phyloP scores from a whole-genome alignment of 2,797 vertebrate genomes.

The Hydrophis major region DNA sequence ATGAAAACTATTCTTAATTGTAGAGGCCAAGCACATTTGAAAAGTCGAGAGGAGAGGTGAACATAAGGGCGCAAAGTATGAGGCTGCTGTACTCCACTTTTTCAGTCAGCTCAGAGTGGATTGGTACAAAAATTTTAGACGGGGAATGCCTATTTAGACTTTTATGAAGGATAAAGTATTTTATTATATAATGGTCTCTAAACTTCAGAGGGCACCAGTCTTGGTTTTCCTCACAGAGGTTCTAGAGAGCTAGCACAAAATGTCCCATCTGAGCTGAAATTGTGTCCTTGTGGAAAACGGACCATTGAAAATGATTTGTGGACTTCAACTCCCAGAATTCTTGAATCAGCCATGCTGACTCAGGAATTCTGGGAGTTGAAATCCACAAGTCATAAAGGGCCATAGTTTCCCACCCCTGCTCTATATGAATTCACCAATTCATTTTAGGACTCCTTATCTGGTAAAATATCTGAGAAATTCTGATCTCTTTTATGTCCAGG shows the following conservation, averaged over 20 bases:
- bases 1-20: not conserved
- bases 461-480: not conserved
- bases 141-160: not conserved
- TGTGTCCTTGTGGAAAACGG: not conserved
- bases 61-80: not conserved
- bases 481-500: not conserved
- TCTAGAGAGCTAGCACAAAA: not conserved
- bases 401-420: not conserved
- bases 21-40: not conserved
- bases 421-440: not conserved
- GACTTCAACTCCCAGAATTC: too few relatives aligned
- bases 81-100: not conserved
- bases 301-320: not conserved
- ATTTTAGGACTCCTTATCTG: not conserved
- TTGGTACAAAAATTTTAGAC: not conserved
- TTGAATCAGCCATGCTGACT: not conserved
- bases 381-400: not conserved
- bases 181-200: not conserved
- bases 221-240: not conserved
- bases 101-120: not conserved
- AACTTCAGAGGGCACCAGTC: not conserved
- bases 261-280: not conserved
- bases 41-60: not conserved
- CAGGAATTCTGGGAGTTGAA: not conserved
- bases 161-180: not conserved